These are phyloP conservation scores for Clamator glandarius DNA, from an alignment of 2,797 vertebrate species.

Conservation along the genomic window DNA sequence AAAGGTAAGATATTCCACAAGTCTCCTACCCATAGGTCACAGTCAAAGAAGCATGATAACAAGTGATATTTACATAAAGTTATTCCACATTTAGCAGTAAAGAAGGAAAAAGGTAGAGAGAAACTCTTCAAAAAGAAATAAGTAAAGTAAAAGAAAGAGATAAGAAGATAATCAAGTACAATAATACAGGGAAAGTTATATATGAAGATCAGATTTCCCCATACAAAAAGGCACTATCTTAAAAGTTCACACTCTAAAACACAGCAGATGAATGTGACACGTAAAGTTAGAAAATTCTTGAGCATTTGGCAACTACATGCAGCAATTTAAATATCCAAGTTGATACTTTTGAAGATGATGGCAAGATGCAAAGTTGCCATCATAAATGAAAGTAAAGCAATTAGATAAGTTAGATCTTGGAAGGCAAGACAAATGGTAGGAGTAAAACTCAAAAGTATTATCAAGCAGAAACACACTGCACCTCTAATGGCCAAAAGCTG, in stretches of 20 bases:
- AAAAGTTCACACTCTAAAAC: background rate
- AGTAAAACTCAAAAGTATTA: background rate
- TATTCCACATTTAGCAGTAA: background rate
- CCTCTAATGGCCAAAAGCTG: background rate
- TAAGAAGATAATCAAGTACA: background rate
- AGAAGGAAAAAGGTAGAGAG: background rate
- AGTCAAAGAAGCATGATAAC: background rate
- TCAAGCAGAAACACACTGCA: rapidly evolving
- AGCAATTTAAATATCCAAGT: background rate
- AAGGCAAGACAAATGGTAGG: background rate
- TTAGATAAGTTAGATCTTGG: background rate
- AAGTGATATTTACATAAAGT: background rate
- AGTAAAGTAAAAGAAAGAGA: background rate
- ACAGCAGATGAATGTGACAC: background rate
- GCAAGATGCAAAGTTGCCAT: background rate
- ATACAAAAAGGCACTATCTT: background rate
- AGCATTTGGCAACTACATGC: background rate
- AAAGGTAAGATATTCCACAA: background rate
- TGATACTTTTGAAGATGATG: background rate
- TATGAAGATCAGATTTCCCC: background rate
- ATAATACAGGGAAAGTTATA: background rate
- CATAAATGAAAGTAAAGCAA: background rate
- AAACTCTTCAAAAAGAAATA: background rate
- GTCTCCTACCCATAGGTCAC: background rate
- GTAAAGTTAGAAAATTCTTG: background rate